These are phyloP conservation scores for Steromphala cineraria DNA, from an alignment of 2,888 invertebrate genomes.

Conservation along the genomic window DNA sequence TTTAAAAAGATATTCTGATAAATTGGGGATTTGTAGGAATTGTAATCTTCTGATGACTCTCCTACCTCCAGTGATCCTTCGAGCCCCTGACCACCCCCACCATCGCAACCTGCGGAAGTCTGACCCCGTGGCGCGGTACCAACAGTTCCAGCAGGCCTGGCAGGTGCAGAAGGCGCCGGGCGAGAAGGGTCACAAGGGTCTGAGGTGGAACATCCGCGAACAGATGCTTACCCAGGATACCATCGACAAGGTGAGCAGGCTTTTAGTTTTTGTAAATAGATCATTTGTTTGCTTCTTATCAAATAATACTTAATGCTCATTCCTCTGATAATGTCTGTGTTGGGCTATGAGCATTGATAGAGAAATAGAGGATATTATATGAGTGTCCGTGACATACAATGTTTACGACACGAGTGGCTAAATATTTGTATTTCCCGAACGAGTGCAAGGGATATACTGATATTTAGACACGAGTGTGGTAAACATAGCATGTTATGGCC, in stretches of 20 bases:
- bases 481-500: no score
- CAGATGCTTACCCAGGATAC: constrained; percentile 72
- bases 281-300: not conserved
- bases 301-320: not conserved
- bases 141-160: constrained; percentile 71
- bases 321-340: no score
- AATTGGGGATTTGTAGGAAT: no score
- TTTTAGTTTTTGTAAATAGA: not conserved
- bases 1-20: no score
- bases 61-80: constrained; percentile 58
- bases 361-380: no score
- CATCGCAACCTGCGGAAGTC: constrained; percentile 63
- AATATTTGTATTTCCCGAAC: no score
- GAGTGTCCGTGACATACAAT: no score
- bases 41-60: not conserved
- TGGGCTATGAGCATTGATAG: no score
- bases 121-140: constrained; percentile 70
- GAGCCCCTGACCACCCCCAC: constrained; percentile 66
- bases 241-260: constrained; percentile 65
- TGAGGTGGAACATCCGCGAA: constrained; percentile 73
- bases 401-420: no score
- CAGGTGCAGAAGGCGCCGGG: constrained; percentile 68
- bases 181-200: constrained; percentile 70
- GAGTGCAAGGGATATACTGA: no score
- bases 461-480: no score